These are phyloP conservation scores for Deroptyus accipitrinus DNA, from an alignment of 2,113 vertebrate genomes.

Conservation along the genomic window DNA sequence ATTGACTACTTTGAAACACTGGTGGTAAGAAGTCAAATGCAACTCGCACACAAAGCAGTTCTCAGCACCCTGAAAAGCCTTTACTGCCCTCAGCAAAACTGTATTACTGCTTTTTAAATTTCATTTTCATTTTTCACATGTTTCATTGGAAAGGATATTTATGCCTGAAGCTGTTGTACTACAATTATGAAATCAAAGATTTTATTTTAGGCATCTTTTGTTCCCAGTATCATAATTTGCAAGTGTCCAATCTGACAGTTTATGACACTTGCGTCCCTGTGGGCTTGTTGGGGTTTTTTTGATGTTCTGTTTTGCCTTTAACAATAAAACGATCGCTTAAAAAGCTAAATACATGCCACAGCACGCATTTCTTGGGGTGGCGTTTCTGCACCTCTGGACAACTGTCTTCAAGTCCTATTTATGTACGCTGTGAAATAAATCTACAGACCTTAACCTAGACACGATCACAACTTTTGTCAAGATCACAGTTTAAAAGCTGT, in stretches of 20 bases:
- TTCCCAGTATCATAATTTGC: constrained; percentile 14
- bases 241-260: constrained; percentile 23
- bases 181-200: not conserved
- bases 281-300: not conserved
- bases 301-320: constrained; percentile 21
- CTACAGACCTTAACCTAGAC: not conserved
- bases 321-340: constrained; percentile 5
- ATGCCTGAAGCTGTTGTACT: constrained; percentile 16
- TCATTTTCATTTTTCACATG: not conserved
- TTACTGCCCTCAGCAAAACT: not conserved
- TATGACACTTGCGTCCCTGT: constrained; percentile 8
- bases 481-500: not conserved
- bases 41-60: not conserved
- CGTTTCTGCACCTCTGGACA: not conserved
- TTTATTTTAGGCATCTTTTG: not conserved
- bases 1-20: not conserved
- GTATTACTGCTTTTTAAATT: not conserved
- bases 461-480: not conserved
- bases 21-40: not conserved
- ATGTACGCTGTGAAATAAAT: not conserved
- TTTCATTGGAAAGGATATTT: constrained; percentile 9
- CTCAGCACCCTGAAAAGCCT: not conserved
- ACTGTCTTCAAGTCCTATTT: not conserved
- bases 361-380: constrained; percentile 1
- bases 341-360: constrained; percentile 19